phyloP scores from a whole-genome alignment of 2,797 vertebrate genomes.

The Typhlichthys eigenmanni region DNA sequence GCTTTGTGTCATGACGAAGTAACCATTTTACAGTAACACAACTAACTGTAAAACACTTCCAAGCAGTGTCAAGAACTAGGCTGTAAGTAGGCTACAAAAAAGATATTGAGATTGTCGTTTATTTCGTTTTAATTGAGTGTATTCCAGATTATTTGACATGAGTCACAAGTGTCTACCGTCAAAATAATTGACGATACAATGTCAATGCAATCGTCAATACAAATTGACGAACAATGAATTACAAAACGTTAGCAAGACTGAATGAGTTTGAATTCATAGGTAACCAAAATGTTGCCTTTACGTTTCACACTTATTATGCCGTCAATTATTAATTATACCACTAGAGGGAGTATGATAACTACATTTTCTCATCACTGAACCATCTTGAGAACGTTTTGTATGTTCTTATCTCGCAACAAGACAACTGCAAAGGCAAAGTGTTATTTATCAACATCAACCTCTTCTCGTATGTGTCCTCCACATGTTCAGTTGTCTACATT shows the following conservation, averaged over 20 bases:
- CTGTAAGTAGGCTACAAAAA: too few relatives aligned
- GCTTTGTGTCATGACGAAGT: slow-evolving; percentile 26
- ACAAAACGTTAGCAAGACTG: not conserved
- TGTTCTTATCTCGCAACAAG: slow-evolving; percentile 29
- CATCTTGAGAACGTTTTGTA: too few relatives aligned
- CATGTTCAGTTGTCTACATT: slow-evolving; percentile 68
- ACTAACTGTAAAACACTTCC: too few relatives aligned
- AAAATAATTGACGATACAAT: not conserved
- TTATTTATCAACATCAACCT: slow-evolving; percentile 3
- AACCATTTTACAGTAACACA: too few relatives aligned
- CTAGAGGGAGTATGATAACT: slow-evolving; percentile 42
- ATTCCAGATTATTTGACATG: not conserved
- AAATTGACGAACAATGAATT: not conserved
- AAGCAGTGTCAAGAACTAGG: too few relatives aligned
- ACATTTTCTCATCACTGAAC: not conserved
- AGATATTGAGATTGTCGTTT: too few relatives aligned
- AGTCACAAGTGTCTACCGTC: not conserved
- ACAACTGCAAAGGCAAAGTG: slow-evolving; percentile 29
- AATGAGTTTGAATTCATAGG: too few relatives aligned
- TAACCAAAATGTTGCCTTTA: too few relatives aligned
- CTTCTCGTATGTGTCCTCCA: slow-evolving; percentile 24
- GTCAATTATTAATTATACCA: slow-evolving; percentile 25
- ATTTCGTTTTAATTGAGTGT: too few relatives aligned
- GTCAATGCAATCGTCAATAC: too few relatives aligned
- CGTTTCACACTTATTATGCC: not conserved